These are phyloP conservation scores for Aporophyla nigra DNA, from an alignment of 2,888 invertebrate species.

Conservation along the genomic window DNA sequence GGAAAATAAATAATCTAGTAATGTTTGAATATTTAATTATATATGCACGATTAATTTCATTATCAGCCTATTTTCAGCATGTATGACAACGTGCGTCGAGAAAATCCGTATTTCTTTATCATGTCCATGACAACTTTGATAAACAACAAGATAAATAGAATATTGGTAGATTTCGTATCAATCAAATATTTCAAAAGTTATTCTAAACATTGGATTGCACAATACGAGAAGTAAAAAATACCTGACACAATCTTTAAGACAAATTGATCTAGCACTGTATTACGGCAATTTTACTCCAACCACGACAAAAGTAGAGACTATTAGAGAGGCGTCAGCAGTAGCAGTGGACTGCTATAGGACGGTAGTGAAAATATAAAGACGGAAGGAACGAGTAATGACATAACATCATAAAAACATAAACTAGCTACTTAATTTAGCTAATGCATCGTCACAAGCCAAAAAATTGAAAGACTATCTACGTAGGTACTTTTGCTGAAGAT, in stretches of 20 bases:
- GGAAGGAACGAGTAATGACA: neutral
- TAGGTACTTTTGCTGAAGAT: conserved; percentile 3
- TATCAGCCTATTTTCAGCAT: conserved; percentile 4
- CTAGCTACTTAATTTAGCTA: no score
- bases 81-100: conserved; percentile 16
- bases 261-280: neutral
- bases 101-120: conserved; percentile 23
- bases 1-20: conserved; percentile 21
- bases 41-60: neutral
- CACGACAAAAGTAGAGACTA: neutral
- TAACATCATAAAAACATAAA: neutral
- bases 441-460: neutral
- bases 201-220: neutral
- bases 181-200: neutral
- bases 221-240: neutral
- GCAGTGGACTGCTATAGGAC: no score
- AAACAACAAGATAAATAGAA: conserved; percentile 12
- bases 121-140: conserved; percentile 17
- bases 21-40: conserved; percentile 7
- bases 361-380: neutral
- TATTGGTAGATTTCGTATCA: neutral
- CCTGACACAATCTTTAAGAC: neutral
- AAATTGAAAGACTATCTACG: neutral
- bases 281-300: neutral
- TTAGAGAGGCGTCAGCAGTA: no score